Base-by-base conservation (phyloP, 2,113 vertebrate genomes). In the Brachionichthys hirsutus region DNA sequence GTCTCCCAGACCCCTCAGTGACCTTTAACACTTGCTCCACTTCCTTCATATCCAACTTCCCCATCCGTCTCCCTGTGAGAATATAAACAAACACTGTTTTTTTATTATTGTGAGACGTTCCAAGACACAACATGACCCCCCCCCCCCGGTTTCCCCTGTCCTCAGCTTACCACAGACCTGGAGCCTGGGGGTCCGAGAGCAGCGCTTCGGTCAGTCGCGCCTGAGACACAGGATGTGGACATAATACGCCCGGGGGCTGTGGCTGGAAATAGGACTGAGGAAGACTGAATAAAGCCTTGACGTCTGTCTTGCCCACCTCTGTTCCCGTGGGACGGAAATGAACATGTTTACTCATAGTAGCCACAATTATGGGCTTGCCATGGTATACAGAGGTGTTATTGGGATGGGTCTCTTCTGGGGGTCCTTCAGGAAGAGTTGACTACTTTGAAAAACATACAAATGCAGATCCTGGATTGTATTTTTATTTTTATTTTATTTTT, bases 1-100 rank as follows among this genome's bases (percentile, higher is more conserved):
- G 63, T 80, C 67, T 71, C 49, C 18, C 51, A 49, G 64, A 80
- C 76, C 75, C 42, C 67, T 65, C 2, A 3, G 44, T 81, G 80
- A 85, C 81, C 84, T 82, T 47, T 84, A 48, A 80, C 78, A 59
- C 68, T 41, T 68, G 52, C 56, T 46, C 55, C 3, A 36, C 63
- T 70, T 65, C 58, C 68, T 58, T 36, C 24, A 65, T 77, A 62
- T 43, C 41, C 22, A 15, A 51, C 70, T 67, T 73, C 76, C 56
- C 45, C 18, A 1, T 47, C 56, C 56, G 19, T 59, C 69, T 65
- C n/a, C 56, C 41, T 65, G 78, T 78, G 78, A 85, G 80, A 85
- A 85, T 47, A 66, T 80, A 79, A 84, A 83, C 77, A 84, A 84
- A 85, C 73, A 70, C 17, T 35, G 54, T 72, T 67, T 82, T 67